Evolutionary conservation across 2,113 vertebrate genomes (phyloP), one percentile per base, ranked within the genome.

Genomic region (Lipotes vexillifer): DNA sequence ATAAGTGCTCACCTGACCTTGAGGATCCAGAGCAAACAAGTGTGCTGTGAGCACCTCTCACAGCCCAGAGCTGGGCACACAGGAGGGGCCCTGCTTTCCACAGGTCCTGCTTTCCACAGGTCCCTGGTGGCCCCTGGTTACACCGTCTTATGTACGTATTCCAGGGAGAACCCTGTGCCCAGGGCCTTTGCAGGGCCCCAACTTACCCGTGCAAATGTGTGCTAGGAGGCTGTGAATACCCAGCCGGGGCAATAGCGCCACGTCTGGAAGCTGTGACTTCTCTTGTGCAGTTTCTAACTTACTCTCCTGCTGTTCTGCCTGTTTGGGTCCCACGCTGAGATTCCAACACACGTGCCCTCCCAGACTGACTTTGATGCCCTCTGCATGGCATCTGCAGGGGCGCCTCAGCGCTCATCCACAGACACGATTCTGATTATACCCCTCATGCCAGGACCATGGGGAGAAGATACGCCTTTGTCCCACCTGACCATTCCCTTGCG

Each of bases 211-310:
- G n/a, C 46, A n/a, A 89, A 36, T 15, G 33, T 6, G 46, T 21
- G 13, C 41, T 15, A 71, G 38, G n/a, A 82, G n/a, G 49, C n/a
- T 27, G 46, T 4, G 63, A 71, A 57, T 21, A 65, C 12, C 5
- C 9, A 6, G 9, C 38, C 46, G 20, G 65, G 4, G 31, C 61
- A 38, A 18, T 0, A 36, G 57, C 11, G 3, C 44, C 6, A 0
- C 31, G 33, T 94, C n/a, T 4, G 2, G 61, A 77, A 52, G 11
- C 9, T 49, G 13, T 11, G 41, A 71, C 27, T 77, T 80, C 55
- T 78, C 68, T 86, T 69, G 44, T 27, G 5, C 55, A 9, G n/a
- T 63, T 52, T 88, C 57, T 38, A 55, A 27, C 71, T 66, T 6
- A 20, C 23, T 65, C 29, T 29, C 18, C 41, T 46, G 59, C 71